A percentile compares a stretch with the other conserved stretches of the same genome.
Evolutionary conservation across 2,888 invertebrate species (phyloP).

Genomic region (Ormyrus labotus): DNA sequence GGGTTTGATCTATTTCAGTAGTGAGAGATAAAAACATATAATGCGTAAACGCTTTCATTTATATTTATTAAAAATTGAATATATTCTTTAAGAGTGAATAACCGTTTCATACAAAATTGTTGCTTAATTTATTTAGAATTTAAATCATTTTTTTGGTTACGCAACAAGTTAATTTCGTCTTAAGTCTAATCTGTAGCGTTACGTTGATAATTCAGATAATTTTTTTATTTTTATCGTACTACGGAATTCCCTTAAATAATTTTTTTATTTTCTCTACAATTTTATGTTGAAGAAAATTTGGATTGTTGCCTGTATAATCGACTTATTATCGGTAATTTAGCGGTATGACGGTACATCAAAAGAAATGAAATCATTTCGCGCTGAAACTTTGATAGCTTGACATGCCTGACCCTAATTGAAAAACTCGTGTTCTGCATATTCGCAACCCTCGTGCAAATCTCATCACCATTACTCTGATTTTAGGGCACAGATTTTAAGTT

Average conservation of each 20-base stretch:
- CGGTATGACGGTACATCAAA: constrained; percentile 25
- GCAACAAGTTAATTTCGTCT: constrained; percentile 35
- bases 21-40: no score
- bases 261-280: constrained; percentile 15
- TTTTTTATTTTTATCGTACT: constrained; percentile 7
- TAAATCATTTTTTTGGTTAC: constrained; percentile 20
- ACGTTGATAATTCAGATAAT: constrained; percentile 35
- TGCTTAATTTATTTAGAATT: background rate
- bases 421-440: constrained; percentile 47
- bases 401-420: constrained; percentile 50
- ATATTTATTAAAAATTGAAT: no score
- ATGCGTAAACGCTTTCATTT: no score
- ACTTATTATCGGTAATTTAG: constrained; percentile 13
- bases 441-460: constrained; percentile 31
- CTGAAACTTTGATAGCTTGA: constrained; percentile 45
- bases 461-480: background rate
- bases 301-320: background rate
- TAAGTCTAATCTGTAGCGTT: constrained; percentile 27
- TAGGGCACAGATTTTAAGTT: no score
- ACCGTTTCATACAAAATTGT: no score
- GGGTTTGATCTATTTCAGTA: no score
- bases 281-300: background rate
- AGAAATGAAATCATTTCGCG: constrained; percentile 39
- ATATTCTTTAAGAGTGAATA: no score
- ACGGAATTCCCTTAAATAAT: constrained; percentile 26